phyloP scores from a whole-genome alignment of 2,888 invertebrate genomes.

The Hybos culiciformis region DNA sequence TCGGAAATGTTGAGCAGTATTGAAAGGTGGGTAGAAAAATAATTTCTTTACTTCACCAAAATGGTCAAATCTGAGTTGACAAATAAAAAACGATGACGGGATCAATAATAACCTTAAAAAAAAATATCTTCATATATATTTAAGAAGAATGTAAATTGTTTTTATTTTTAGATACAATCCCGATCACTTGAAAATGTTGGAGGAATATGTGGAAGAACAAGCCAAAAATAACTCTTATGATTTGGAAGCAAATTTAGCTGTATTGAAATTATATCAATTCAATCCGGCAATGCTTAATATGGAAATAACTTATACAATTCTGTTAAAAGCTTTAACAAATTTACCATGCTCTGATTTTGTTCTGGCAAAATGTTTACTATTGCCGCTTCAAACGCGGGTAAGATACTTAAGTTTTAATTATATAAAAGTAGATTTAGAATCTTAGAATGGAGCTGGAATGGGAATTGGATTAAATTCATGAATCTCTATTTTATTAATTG shows the following conservation, averaged over 20 bases:
- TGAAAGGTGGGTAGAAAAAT: constrained; percentile 54
- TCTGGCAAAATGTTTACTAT: constrained; percentile 89
- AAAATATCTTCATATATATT: constrained; percentile 10
- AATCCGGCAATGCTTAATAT: constrained; percentile 77
- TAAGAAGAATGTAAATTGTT: constrained; percentile 7
- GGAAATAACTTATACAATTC: constrained; percentile 74
- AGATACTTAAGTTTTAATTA: too few relatives aligned
- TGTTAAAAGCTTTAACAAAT: constrained; percentile 91
- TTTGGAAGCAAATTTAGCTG: constrained; percentile 91
- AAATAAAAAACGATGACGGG: constrained; percentile 8
- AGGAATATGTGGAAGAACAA: constrained; percentile 87
- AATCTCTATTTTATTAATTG: too few relatives aligned
- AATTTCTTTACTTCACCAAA: constrained; percentile 19
- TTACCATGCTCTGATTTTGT: constrained; percentile 97
- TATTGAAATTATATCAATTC: constrained; percentile 93
- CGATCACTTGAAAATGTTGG: constrained; percentile 78
- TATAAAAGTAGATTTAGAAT: too few relatives aligned
- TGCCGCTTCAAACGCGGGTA: constrained; percentile 58
- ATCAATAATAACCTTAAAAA: not conserved
- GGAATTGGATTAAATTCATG: too few relatives aligned
- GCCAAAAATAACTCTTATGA: constrained; percentile 89
- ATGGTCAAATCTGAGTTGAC: constrained; percentile 14
- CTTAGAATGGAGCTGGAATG: too few relatives aligned
- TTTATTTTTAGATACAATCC: constrained; percentile 74
- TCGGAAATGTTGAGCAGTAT: constrained; percentile 80